Percentiles rank a stretch among this genome's conserved stretches.
Conservation (phyloP, 2,113 vertebrate species). For the Oncorhynchus nerka region DNA sequence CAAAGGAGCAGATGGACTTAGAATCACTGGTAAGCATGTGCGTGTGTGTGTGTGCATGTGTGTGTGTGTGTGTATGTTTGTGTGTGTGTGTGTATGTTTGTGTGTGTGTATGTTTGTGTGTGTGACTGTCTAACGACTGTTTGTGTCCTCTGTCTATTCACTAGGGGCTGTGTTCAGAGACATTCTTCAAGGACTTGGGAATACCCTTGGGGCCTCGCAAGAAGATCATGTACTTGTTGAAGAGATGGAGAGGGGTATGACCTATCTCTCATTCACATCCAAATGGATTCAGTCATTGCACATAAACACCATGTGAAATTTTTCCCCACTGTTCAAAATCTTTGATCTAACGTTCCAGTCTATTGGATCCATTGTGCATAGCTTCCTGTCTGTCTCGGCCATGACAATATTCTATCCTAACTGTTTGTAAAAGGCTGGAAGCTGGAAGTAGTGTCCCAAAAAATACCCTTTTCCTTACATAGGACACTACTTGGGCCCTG, state of each 20-base stretch:
- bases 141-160: background rate
- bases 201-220: conserved; percentile 86
- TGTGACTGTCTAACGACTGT: background rate
- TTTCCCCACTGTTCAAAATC: background rate
- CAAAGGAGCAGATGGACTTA: conserved; percentile 79
- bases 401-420: conserved; percentile 12
- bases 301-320: background rate
- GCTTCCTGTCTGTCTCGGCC: conserved; percentile 17
- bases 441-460: too few species aligned
- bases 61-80: background rate
- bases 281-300: too few species aligned
- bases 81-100: too few species aligned
- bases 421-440: background rate
- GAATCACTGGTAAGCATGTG: conserved; percentile 58
- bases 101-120: background rate
- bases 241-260: conserved; percentile 63
- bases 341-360: background rate
- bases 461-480: too few species aligned
- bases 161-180: conserved; percentile 79
- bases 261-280: too few species aligned
- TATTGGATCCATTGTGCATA: background rate
- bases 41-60: background rate
- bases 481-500: too few species aligned
- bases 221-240: conserved; percentile 79
- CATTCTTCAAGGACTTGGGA: conserved; percentile 80